phyloP scores from a whole-genome alignment of 2,888 invertebrate genomes.

The Chromoteleia sp. region DNA sequence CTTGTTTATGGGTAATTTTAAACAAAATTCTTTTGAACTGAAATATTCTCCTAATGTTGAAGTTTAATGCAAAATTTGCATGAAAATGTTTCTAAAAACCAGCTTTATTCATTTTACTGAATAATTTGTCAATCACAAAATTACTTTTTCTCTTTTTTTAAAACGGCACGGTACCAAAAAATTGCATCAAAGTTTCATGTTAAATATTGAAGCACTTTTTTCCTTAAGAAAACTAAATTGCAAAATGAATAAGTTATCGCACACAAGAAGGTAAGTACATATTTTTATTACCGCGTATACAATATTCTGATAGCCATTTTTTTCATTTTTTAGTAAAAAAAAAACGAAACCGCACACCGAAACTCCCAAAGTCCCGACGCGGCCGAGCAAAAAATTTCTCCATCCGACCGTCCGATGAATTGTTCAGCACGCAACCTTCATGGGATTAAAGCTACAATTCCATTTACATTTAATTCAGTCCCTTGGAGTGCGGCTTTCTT shows the following conservation, averaged over 20 bases:
- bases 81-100: too few species aligned
- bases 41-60: too few species aligned
- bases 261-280: not conserved
- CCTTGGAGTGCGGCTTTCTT: slow-evolving; percentile 3
- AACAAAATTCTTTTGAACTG: too few species aligned
- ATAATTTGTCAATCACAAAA: too few species aligned
- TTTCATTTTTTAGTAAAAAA: not conserved
- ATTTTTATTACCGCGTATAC: not conserved
- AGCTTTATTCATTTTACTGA: too few species aligned
- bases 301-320: not conserved
- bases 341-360: not conserved
- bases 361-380: not conserved
- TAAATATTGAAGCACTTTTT: not conserved
- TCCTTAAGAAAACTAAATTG: not conserved
- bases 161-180: not conserved
- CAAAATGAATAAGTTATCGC: not conserved
- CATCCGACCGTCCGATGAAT: slow-evolving; percentile 6
- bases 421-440: slow-evolving; percentile 26
- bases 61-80: too few species aligned
- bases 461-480: slow-evolving; percentile 39
- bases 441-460: slow-evolving; percentile 8
- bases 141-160: not conserved
- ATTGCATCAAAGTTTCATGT: not conserved
- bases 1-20: too few species aligned
- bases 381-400: slow-evolving; percentile 3